Percentiles rank a stretch among this genome's conserved stretches.
Evolutionary conservation across 2,797 vertebrate species (phyloP).

Genomic region (Caiman crocodilus): DNA sequence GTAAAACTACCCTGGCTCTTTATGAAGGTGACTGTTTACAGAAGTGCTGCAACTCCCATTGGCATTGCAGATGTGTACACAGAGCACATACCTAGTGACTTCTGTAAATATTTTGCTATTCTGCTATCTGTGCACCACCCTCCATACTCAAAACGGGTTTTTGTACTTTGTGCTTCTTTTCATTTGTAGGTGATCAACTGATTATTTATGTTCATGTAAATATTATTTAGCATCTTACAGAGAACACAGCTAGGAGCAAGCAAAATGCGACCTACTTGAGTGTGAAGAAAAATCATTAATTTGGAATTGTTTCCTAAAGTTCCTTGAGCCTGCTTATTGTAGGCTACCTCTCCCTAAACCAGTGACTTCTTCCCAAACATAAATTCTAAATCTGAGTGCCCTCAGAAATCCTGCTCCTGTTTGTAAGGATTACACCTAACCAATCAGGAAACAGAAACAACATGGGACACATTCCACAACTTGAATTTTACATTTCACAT

Average conservation of each 20-base stretch:
- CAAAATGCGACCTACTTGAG: not conserved
- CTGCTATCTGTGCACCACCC: not conserved
- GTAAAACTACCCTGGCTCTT: not conserved
- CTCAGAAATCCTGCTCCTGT: conserved; percentile 18
- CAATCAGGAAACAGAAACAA: conserved; percentile 35
- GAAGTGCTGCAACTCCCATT: not conserved
- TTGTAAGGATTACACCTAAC: conserved; percentile 37
- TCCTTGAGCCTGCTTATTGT: not conserved
- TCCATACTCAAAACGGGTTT: not conserved
- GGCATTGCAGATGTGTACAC: not conserved
- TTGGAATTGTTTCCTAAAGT: not conserved
- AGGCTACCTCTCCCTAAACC: not conserved
- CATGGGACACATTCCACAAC: conserved; percentile 19
- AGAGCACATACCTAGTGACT: not conserved
- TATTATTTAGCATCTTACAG: not conserved
- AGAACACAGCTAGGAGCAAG: not conserved
- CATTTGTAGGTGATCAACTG: not conserved
- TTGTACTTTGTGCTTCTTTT: not conserved
- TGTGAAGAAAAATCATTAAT: not conserved
- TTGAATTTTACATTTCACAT: not conserved
- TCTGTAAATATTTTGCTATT: not conserved
- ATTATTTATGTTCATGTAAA: not conserved
- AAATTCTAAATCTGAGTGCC: not conserved
- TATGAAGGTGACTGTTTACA: not conserved
- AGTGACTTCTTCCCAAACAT: not conserved